phyloP scores from a whole-genome alignment of 2,888 invertebrate species.

The Hoplodrina ambigua region DNA sequence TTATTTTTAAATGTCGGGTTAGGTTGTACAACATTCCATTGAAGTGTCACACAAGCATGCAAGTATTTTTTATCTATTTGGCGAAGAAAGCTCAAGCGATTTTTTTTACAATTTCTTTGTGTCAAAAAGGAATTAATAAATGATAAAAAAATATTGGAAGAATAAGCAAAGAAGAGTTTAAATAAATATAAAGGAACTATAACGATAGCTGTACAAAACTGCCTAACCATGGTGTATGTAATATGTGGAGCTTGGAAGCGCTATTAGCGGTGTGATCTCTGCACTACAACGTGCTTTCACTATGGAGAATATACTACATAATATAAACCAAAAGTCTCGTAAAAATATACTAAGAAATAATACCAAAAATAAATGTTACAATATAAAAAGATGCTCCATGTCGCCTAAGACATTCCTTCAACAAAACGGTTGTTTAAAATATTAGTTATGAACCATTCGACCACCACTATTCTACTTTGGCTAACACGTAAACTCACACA shows the following conservation, averaged over 20 bases:
- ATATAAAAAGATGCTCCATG: constrained; percentile 80
- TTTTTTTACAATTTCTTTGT: constrained; percentile 49
- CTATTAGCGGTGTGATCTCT: constrained; percentile 54
- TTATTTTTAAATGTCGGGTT: constrained; percentile 26
- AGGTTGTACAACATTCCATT: constrained; percentile 32
- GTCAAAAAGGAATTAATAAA: constrained; percentile 33
- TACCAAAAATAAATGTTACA: constrained; percentile 66
- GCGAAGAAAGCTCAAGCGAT: constrained; percentile 73
- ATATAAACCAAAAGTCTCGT: constrained; percentile 61
- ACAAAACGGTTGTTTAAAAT: constrained; percentile 70
- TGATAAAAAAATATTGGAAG: constrained; percentile 44
- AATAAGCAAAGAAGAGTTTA: constrained; percentile 48
- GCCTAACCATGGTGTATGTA: constrained; percentile 57
- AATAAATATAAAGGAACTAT: constrained; percentile 60
- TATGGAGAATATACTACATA: constrained; percentile 66
- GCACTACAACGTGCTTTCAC: constrained; percentile 62
- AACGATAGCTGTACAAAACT: constrained; percentile 58
- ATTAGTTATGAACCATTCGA: constrained; percentile 68
- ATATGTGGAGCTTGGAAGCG: constrained; percentile 57
- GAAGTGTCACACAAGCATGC: constrained; percentile 60
- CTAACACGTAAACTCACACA: constrained; percentile 82
- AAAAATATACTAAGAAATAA: constrained; percentile 63
- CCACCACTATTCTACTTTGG: constrained; percentile 73
- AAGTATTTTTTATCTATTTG: constrained; percentile 42
- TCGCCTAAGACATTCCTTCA: constrained; percentile 86